A percentile compares a stretch with the other conserved stretches of the same genome.
These are phyloP conservation scores for Sebastes fasciatus DNA, from an alignment of 2,113 vertebrate genomes.

Conservation along the genomic window DNA sequence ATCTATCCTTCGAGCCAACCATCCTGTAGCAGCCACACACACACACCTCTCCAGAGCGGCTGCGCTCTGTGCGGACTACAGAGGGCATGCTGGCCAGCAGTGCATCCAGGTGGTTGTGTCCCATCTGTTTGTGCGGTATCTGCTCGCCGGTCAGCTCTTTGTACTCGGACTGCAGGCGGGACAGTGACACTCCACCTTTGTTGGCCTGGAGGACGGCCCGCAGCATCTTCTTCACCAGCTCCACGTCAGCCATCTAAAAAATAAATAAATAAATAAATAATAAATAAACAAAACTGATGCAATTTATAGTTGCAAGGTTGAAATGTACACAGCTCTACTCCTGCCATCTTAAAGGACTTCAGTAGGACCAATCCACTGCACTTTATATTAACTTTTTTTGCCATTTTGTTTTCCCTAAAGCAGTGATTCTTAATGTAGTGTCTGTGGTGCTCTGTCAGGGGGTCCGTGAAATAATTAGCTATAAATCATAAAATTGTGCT, in stretches of 20 bases:
- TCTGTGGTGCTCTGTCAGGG: too few species aligned
- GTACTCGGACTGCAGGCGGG: conserved; percentile 90
- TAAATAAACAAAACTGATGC: neutral
- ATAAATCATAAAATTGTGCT: too few species aligned
- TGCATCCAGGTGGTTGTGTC: conserved; percentile 87
- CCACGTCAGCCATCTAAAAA: conserved; percentile 90
- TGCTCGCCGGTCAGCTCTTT: conserved; percentile 91
- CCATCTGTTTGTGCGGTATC: conserved; percentile 92
- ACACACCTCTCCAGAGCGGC: conserved; percentile 89
- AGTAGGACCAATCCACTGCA: neutral
- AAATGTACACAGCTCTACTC: neutral
- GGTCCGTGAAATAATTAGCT: too few species aligned
- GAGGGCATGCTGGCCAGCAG: conserved; percentile 89
- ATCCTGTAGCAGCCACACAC: neutral
- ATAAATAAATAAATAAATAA: neutral
- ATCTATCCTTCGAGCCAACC: neutral
- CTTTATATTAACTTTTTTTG: too few species aligned
- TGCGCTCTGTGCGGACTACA: conserved; percentile 87
- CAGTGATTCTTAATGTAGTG: too few species aligned
- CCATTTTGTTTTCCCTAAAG: too few species aligned
- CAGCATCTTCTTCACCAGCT: conserved; percentile 90
- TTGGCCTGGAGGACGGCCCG: conserved; percentile 90
- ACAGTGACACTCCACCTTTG: conserved; percentile 87
- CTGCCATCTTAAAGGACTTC: neutral
- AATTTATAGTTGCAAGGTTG: neutral